Evolutionary conservation across 2,888 invertebrate species (phyloP).

Genomic region (Pecten maximus): DNA sequence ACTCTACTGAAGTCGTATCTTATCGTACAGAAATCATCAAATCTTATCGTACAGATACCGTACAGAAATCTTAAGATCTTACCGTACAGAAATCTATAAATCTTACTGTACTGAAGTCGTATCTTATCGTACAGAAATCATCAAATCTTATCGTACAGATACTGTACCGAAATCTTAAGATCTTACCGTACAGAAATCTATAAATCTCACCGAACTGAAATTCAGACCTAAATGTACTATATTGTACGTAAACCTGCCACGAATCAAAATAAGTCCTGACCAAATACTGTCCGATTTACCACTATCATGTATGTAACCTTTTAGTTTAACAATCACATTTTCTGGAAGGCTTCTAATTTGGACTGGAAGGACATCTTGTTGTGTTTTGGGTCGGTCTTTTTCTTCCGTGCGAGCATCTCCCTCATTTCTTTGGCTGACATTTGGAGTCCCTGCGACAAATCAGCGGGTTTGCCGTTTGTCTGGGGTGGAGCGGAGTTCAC

Average conservation of each 20-base stretch:
- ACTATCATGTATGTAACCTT: too few species aligned
- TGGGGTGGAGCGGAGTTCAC: slow-evolving; percentile 52
- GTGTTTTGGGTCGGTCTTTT: slow-evolving; percentile 71
- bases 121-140: not conserved
- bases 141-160: not conserved
- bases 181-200: not conserved
- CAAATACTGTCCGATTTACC: not conserved
- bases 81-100: not conserved
- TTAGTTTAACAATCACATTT: slow-evolving; percentile 57
- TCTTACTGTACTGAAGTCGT: not conserved
- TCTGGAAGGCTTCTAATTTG: slow-evolving; percentile 66
- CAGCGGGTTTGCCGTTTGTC: slow-evolving; percentile 49
- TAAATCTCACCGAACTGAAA: not conserved
- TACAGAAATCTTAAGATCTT: not conserved
- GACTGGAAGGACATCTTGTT: slow-evolving; percentile 59
- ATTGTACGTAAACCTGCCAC: too few species aligned
- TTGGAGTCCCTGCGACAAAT: slow-evolving; percentile 47
- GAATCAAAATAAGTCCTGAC: too few species aligned
- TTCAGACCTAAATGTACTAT: too few species aligned
- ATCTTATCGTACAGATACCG: not conserved
- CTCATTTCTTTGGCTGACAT: slow-evolving; percentile 74
- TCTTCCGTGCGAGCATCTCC: slow-evolving; percentile 67
- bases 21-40: not conserved
- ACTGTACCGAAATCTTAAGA: not conserved
- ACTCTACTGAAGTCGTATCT: not conserved